Evolutionary conservation across 2,888 invertebrate genomes (phyloP), one percentile per base, ranked within the genome.

Genomic region (Ornithoptera priamus): DNA sequence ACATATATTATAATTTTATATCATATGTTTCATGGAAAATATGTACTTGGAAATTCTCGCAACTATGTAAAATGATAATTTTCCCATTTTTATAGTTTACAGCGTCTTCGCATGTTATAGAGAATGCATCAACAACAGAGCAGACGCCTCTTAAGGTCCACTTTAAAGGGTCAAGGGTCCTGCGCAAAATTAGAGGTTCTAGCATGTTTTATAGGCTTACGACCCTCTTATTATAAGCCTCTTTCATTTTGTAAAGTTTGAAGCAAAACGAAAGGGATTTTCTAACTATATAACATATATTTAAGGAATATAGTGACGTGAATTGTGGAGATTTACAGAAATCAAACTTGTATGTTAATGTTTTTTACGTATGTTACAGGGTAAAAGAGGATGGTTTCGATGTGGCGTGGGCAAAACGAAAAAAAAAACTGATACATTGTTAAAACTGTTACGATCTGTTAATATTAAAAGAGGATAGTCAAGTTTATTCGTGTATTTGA

Each of bases 151-250:
- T 77, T 82, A 85, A 84, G 75, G 85, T 83, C 86, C 86, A 86
- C 87, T 90, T 82, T 75, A 85, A 83, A 89, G 89, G 90, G 85
- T 82, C 82, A 63, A 58, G 63, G 77, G 75, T 76, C 77, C 76
- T 81, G 85, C 85, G 62, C 39, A 80, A 71, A 83, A 84, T 84
- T 86, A 85, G 87, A 86, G 85, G 82, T 78, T 86, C 85, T 79
- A 74, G 61, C 77, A 83, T 90, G 90, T 92, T 90, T 90, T 90
- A 92, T 76, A 71, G 74, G 90, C 89, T 90, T 90, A 91, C 75
- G 70, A 74, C 75, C 68, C 84, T 85, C 86, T 87, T 90, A 90
- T 89, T 89, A 88, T 85, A 87, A 84, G 81, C 76, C 73, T 73
- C 89, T 90, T 89, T 88, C 88, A 64, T 76, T 70, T 75, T 69